Evolutionary conservation across 2,113 vertebrate species (phyloP), one percentile per base, ranked within the genome.

Genomic region (Anser brachyrhynchus): DNA sequence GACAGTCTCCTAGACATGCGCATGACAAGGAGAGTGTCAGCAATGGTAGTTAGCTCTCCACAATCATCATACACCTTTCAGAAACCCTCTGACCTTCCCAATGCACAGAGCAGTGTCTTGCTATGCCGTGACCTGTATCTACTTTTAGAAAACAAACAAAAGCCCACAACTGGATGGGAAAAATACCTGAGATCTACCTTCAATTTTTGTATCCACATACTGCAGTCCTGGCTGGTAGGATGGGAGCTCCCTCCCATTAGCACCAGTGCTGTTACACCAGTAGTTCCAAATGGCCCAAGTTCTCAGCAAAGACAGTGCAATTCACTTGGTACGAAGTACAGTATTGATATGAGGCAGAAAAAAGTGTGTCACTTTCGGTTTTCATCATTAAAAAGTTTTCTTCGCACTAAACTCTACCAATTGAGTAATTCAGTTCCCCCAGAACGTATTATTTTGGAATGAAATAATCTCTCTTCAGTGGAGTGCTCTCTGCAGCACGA

Each of bases 61-160:
- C 69, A 44, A 43, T 3, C 0, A 2, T 22, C 28, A 20, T 19
- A 19, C n/a, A 8, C 3, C 33, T 61, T 10, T 5, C 49, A n/a
- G 80, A 74, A 66, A 65, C 4, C 64, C 9, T 1, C 6, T 41
- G 69, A 10, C 37, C 21, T 49, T 73, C 21, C 64, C 70, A 51
- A 5, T 25, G 55, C 55, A n/a, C 13, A 13, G 28, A 65, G 20
- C 28, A 62, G 11, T 18, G 37, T 78, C 28, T 39, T 73, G 66
- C 43, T 55, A 9, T 29, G 21, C 39, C 9, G 7, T 55, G 33
- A 55, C 51, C 52, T 73, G 12, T 5, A 21, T 23, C 28, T 41
- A 39, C 31, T 46, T 17, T 51, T 12, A 13, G 41, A 22, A 19
- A 70, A 41, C 26, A 29, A 41, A 65, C 26, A 65, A 65, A 20